A percentile compares a stretch with the other conserved stretches of the same genome.
Conservation (phyloP, 2,797 vertebrate species). For the Acanthopagrus latus region DNA sequence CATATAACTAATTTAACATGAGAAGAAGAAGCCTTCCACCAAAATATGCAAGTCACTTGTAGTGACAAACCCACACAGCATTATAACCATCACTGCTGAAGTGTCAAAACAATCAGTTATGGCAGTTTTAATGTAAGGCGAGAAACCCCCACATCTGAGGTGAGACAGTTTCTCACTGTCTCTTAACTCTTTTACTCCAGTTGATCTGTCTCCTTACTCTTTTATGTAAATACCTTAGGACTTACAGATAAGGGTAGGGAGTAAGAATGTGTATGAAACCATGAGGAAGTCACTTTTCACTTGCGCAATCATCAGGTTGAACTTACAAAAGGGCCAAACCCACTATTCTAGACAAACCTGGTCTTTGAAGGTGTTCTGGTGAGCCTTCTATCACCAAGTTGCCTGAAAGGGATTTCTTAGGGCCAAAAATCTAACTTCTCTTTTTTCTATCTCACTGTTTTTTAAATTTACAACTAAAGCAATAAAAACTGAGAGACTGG, state of each 20-base stretch:
- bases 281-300: conserved; percentile 46
- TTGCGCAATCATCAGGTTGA: conserved; percentile 26
- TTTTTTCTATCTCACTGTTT: not conserved
- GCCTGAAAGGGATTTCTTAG: not conserved
- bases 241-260: not conserved
- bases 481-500: not conserved
- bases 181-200: not conserved
- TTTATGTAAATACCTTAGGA: not conserved
- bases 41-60: not conserved
- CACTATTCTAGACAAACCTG: conserved; percentile 9
- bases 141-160: not conserved
- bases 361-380: not conserved
- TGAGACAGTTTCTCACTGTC: not conserved
- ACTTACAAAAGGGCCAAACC: conserved; percentile 41
- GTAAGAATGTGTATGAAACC: conserved; percentile 21
- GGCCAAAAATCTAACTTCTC: not conserved
- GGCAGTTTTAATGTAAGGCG: not conserved
- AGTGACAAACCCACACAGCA: not conserved
- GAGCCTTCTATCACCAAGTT: not conserved
- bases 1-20: not conserved
- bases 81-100: not conserved
- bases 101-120: not conserved
- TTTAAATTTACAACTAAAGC: not conserved
- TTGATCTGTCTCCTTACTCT: not conserved
- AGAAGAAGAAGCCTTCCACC: not conserved